Evolutionary conservation across 2,888 invertebrate species (phyloP), one percentile per base, ranked within the genome.

Genomic region (Cephonodes hylas): DNA sequence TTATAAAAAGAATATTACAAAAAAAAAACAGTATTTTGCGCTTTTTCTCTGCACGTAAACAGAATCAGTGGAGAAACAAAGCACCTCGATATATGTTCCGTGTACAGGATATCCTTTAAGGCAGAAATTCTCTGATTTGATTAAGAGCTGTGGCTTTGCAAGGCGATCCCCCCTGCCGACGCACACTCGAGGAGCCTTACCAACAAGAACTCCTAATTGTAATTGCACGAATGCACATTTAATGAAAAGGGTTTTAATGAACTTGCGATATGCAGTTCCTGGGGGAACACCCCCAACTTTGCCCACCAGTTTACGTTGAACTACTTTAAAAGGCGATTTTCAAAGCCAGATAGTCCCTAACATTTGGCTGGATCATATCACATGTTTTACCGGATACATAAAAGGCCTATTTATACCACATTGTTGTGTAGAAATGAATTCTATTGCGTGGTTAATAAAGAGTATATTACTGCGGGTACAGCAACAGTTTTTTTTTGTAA

Each of bases 231-330:
- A 80, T 80, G 81, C 80, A 80, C 76, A 73, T 77, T 74, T 81
- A 76, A 83, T 84, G 77, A 83, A 84, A 83, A 81, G 81, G 76
- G 79, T 82, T 86, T 81, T 86, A 86, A 86, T 83, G 86, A 85
- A 85, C 83, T 77, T 66, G 68, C 74, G 77, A 80, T 81, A 81
- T 79, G 76, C 72, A 68, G 34, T 23, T 34, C 53, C 61, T 61
- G 65, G 73, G 77, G 80, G 73, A 68, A 67, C 72, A 72, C 79
- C 80, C 81, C 63, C 58, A 62, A 53, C 42, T 42, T 60, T 15
- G 42, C 22, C 45, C 62, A 6, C 81, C 75, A 80, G 42, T 65
- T 34, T 66, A 63, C 13, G 2, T 44, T 67, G 79, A 73, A 6
- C 83, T 65, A 38, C 38, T 42, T 58, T 34, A 23, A 22, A 38